Base-by-base conservation (phyloP, 2,888 invertebrate genomes). In the Bruchidius siliquastri region DNA sequence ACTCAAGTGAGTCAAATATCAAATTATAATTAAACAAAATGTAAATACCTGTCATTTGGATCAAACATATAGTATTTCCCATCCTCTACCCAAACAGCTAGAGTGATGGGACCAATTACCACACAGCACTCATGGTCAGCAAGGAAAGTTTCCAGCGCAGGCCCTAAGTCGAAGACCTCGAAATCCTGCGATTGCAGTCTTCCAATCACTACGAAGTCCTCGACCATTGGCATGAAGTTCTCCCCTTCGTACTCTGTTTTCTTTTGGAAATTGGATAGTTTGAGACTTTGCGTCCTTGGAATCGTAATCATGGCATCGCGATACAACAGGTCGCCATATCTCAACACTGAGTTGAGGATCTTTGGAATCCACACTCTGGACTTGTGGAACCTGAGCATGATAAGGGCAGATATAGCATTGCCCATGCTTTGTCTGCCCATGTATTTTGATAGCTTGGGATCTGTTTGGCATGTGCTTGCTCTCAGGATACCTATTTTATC, bases 51-150 rank as follows among this genome's bases (percentile, higher is more conserved):
- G 85, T 79, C 87, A 76, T 87, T 86, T 0, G 87, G 86, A 81
- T 88, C 88, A 75, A 87, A 88, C 85, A 87, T 86, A 77, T 85
- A 88, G 75, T 80, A 88, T 2, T 80, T 70, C 6, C 82, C 83
- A 72, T 85, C 84, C 77, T 88, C 87, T 3, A 82, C 79, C 88
- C 88, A 88, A 13, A 88, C 80, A 0, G 87, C 85, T 2, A 87
- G 78, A 20, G 80, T 80, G 22, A 86, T 75, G 0, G 88, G 88
- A 0, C 88, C 88, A 18, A 82, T 77, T 0, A 88, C 75, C 18
- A 88, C 80, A 30, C 87, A 82, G 67, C 81, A 80, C 70, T 87
- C 86, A 72, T 84, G 79, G 8, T 83, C 82, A 49, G 82, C 77
- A 69, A 88, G 83, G 71, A 86, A 85, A 67, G 83, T 83, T 20